Percentiles rank a stretch among this genome's conserved stretches.
phyloP scores from a whole-genome alignment of 1,140 invertebrate genomes.

The Hylaeus volcanicus region DNA sequence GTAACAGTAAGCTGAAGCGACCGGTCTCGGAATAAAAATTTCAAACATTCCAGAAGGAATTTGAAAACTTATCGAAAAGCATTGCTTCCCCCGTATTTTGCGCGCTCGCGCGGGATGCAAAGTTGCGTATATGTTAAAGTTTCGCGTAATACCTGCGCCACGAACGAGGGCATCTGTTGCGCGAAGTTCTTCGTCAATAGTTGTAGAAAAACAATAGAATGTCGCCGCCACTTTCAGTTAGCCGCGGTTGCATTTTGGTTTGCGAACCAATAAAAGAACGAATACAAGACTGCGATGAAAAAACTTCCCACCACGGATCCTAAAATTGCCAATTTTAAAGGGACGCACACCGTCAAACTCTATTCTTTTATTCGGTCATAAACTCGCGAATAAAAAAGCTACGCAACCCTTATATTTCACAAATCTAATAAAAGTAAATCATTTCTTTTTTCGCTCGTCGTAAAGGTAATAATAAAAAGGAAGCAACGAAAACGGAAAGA shows the following conservation, averaged over 20 bases:
- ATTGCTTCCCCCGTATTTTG: neutral
- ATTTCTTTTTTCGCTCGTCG: too few species aligned
- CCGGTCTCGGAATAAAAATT: too few species aligned
- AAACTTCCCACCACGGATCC: conserved; percentile 23
- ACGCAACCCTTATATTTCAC: neutral
- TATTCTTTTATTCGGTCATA: conserved; percentile 19
- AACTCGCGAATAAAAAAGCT: neutral
- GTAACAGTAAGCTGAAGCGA: too few species aligned
- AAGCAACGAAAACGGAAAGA: too few species aligned
- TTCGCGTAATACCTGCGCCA: neutral
- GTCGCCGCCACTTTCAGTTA: conserved; percentile 2
- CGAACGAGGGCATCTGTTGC: conserved; percentile 22
- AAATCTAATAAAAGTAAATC: neutral
- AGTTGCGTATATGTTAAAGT: neutral
- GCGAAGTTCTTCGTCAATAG: conserved; percentile 10
- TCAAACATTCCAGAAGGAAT: neutral
- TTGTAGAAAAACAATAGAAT: neutral
- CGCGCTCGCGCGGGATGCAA: neutral
- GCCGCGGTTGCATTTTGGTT: conserved; percentile 11
- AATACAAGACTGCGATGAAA: conserved; percentile 14
- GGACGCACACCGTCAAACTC: conserved; percentile 11
- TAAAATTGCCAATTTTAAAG: conserved; percentile 31
- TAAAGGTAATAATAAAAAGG: too few species aligned
- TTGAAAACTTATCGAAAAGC: neutral
- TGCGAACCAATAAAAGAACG: neutral